Conservation (phyloP, 2,113 vertebrate genomes). For the Leptocoma aspasia region DNA sequence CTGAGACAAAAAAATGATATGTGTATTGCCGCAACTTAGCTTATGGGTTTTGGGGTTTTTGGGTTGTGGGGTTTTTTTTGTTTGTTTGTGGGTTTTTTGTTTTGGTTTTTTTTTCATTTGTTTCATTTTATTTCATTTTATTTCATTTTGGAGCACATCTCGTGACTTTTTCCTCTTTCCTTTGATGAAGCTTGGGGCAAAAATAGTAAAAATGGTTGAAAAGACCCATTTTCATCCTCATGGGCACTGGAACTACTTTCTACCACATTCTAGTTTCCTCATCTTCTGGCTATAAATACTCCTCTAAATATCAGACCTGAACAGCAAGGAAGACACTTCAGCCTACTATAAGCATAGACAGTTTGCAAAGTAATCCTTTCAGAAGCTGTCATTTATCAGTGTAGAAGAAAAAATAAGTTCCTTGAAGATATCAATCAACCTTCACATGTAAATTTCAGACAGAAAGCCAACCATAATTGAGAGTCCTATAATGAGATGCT, state of each 20-base stretch:
- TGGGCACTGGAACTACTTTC: background rate
- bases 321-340: background rate
- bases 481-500: slow-evolving; percentile 31
- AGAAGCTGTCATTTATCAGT: background rate
- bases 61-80: background rate
- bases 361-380: background rate
- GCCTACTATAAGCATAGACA: background rate
- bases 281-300: background rate
- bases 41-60: accelerated
- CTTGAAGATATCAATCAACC: background rate
- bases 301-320: background rate
- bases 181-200: background rate
- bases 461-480: slow-evolving; percentile 1
- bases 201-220: background rate
- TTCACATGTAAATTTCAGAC: background rate
- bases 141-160: background rate
- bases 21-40: accelerated
- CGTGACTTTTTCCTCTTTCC: background rate
- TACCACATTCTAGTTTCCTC: background rate
- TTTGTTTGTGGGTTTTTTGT: no score
- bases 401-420: background rate
- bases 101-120: no score
- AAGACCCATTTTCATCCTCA: background rate
- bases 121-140: background rate
- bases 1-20: background rate